Evolutionary conservation across 2,797 vertebrate genomes (phyloP), one percentile per base, ranked within the genome.

Genomic region (Galagoides demidoff): DNA sequence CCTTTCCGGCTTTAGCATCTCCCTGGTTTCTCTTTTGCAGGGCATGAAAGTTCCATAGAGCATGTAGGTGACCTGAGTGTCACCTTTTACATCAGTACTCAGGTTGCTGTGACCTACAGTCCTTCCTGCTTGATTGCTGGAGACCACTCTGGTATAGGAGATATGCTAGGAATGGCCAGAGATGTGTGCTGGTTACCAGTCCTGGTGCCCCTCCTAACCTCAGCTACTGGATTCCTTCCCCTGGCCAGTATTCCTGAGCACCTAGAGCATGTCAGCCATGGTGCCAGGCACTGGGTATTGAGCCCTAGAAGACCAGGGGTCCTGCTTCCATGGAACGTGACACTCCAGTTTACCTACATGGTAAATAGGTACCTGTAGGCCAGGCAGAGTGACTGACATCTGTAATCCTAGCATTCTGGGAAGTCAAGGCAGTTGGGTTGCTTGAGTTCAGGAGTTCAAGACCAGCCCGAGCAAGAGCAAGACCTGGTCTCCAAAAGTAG

Each of bases 31-130:
- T 87, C 37, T 68, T 34, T 57, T 3, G 43, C 0, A 0, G 71
- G 3, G 0, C 31, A 39, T 77, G 7, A 31, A 78, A 83, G 43
- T 64, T 71, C 64, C 63, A 45, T n/a, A 52, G 52, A 89, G 43
- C 25, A 27, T 14, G 34, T 17, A 3, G 49, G 89, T 66, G 52
- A 61, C 73, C 77, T 10, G 14, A 81, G 43, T 17, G 19, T 86
- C 37, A 66, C 77, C 49, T 74, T 68, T 22, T 43, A 27, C 19
- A 6, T 1, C 29, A 55, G 63, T 25, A n/a, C 9, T 59, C 71
- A 34, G n/a, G 45, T 34, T 19, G 12, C 59, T 1, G 0, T 23
- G 19, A 52, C 45, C 37, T 9, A 12, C 5, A 0, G 57, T 31
- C 57, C 45, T 8, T 7, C 71, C 43, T 49, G n/a, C 77, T 39